Evolutionary conservation across 2,797 vertebrate genomes (phyloP), one percentile per base, ranked within the genome.

Genomic region (Thunnus albacares): DNA sequence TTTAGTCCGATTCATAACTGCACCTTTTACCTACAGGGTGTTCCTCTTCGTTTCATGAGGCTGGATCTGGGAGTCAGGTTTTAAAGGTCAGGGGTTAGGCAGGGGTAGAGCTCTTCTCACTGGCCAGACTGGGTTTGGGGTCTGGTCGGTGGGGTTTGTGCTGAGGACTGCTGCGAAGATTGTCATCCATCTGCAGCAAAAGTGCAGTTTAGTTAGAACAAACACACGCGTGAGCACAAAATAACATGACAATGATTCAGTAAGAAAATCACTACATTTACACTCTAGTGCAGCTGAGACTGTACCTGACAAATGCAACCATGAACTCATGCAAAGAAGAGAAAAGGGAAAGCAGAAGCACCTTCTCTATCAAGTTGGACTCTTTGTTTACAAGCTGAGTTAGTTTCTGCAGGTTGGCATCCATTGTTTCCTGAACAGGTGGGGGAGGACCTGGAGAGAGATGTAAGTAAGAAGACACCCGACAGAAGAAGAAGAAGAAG

Each of bases 331-430:
- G 90, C 68, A 88, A 86, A 89, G 90, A 87, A 87, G 76, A 62
- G 82, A 90, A 92, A 87, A 77, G 80, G 47, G 81, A 89, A 90
- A 95, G 63, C 87, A 92, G 93, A 94, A 90, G 94, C 93, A 99
- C 98, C 98, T 99, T 99, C 95, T 99, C 98, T 95, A 99, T 99
- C 91, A 99, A 95, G 96, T 97, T 99, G 96, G 98, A 99, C 90
- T 99, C 98, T 96, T 99, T 99, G 96, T 99, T 98, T 96, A 99
- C 98, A 96, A 99, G 98, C 79, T 99, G 98, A 80, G 98, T 99
- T 95, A 99, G 96, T 96, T 99, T 99, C 96, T 97, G 97, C 53
- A 99, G 97, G 95, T 99, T 99, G 93, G 97, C 97, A 91, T 99
- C 98, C 93, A 97, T 93, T 56, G 91, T 93, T 90, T 99, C 97